phyloP scores from a whole-genome alignment of 2,888 invertebrate genomes.

The Idaea biselata region DNA sequence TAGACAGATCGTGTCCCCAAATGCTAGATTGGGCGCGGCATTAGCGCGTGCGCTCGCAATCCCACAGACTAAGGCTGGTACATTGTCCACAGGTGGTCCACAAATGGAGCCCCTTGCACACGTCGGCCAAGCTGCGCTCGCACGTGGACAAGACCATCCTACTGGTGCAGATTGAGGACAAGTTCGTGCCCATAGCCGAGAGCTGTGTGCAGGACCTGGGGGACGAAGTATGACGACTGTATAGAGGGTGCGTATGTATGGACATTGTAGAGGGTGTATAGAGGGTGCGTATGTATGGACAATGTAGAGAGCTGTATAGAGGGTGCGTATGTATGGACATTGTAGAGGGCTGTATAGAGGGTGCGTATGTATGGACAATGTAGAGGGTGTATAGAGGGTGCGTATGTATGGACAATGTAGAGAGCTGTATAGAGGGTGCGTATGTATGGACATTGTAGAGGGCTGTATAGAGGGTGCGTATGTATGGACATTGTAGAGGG shows the following conservation, averaged over 20 bases:
- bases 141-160: slow-evolving; percentile 96
- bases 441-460: too few species aligned
- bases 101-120: slow-evolving; percentile 96
- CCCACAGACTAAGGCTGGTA: background rate
- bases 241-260: slow-evolving; percentile 10
- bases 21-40: too few species aligned
- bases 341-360: slow-evolving; percentile 29
- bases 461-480: slow-evolving; percentile 14
- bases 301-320: too few species aligned
- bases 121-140: slow-evolving; percentile 91
- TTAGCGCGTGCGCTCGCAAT: background rate
- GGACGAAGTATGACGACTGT: slow-evolving; percentile 79
- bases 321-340: too few species aligned
- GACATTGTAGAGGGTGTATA: too few species aligned
- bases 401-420: too few species aligned
- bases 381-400: too few species aligned
- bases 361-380: slow-evolving; percentile 4
- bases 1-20: too few species aligned
- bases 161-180: slow-evolving; percentile 95
- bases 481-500: background rate
- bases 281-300: too few species aligned
- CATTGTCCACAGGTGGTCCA: slow-evolving; percentile 88
- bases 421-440: too few species aligned
- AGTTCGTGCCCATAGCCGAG: slow-evolving; percentile 96
- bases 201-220: slow-evolving; percentile 90